Base-by-base conservation (phyloP, 2,888 invertebrate species). In the Germaria angustata region DNA sequence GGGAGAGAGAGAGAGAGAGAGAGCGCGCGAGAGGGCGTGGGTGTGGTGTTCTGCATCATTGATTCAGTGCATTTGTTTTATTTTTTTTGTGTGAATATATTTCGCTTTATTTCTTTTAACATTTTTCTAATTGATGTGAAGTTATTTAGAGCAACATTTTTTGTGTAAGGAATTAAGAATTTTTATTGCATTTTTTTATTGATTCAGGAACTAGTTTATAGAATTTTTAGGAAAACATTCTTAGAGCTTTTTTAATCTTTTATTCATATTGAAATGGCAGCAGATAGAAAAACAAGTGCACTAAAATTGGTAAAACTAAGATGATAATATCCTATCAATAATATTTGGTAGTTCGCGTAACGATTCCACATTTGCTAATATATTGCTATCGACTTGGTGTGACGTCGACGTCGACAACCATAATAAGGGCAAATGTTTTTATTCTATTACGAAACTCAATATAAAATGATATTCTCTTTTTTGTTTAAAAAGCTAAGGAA, bases 11-110 rank as follows among this genome's bases (percentile, higher is more conserved):
- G 32, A 76, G 69, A 59, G 65, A 76, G 65, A 57, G 65, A 71
- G 32, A 28, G 49, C 49, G 15, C 69, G 32, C n/a, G n/a, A 76
- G 69, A 59, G 65, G 80, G 65, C 65, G 65, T 76, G 32, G 20
- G 49, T 59, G 15, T 75, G 32, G 20, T 69, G 57, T 80, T 76
- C 57, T 41, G 32, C 63, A 46, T 75, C 63, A 71, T 65, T 80
- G 69, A 49, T 55, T 53, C 53, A 28, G 51, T 66, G 13, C 24
- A 22, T 28, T 4, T 41, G 46, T 68, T 22, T 61, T 32, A 32
- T 55, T 24, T 15, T 46, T 34, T 55, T 53, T 39, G 13, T n/a
- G n/a, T n/a, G n/a, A n/a, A n/a, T n/a, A n/a, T n/a, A n/a, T n/a
- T n/a, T n/a, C 28, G 6, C 32, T 49, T 41, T 32, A 9, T 63